Percentiles rank a stretch among this genome's conserved stretches.
phyloP scores from a whole-genome alignment of 2,797 vertebrate genomes.

The Anguilla pacifica region DNA sequence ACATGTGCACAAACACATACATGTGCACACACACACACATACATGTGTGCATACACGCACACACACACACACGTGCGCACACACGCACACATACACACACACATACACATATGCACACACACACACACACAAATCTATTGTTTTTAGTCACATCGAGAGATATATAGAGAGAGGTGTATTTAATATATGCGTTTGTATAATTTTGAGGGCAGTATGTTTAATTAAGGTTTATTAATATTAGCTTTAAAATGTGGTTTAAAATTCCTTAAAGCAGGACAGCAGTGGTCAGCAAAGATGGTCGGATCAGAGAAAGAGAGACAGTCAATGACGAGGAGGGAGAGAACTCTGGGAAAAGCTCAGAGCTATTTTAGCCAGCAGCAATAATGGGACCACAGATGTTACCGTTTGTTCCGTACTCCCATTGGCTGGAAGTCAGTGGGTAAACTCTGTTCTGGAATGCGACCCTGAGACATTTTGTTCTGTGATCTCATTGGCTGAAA shows the following conservation, averaged over 20 bases:
- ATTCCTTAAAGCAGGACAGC: not conserved
- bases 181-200: not conserved
- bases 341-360: not conserved
- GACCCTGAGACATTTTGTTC: not conserved
- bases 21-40: not conserved
- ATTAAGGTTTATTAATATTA: not conserved
- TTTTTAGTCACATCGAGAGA: not conserved
- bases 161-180: not conserved
- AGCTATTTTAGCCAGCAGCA: not conserved
- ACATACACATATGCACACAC: not conserved
- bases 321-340: not conserved
- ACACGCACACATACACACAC: not conserved
- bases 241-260: not conserved
- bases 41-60: not conserved
- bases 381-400: not conserved
- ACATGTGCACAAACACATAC: no score
- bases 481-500: not conserved
- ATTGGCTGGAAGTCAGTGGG: slow-evolving; percentile 3
- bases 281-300: not conserved
- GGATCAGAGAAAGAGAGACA: not conserved
- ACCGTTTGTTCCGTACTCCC: not conserved
- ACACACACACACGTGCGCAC: not conserved
- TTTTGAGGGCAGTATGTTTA: not conserved
- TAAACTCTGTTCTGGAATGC: not conserved
- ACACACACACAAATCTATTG: not conserved